Percentiles rank a stretch among this genome's conserved stretches.
phyloP scores from a whole-genome alignment of 2,113 vertebrate species.

The Cichladusa arquata region DNA sequence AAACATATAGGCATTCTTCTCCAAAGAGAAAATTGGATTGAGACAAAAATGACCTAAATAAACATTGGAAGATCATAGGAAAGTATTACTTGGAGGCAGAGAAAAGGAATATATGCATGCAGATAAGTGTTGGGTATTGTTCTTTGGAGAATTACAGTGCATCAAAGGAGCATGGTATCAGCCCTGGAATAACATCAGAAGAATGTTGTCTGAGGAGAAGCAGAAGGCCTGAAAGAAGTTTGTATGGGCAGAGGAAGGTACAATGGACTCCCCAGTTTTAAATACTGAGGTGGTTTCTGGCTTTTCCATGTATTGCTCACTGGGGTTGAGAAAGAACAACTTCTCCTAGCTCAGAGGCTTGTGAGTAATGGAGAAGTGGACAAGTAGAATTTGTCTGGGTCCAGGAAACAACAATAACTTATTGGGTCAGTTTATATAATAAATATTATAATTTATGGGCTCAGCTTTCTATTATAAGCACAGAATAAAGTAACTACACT shows the following conservation, averaged over 20 bases:
- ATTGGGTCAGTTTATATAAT: background rate
- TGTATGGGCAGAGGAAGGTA: background rate
- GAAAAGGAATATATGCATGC: background rate
- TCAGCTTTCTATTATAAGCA: background rate
- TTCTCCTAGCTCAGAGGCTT: background rate
- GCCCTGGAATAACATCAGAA: conserved; percentile 25
- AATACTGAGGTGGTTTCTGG: background rate
- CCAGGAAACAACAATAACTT: background rate
- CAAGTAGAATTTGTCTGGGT: background rate
- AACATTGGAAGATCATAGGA: conserved; percentile 16
- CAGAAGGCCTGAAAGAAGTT: background rate
- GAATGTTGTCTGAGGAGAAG: background rate
- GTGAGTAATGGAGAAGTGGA: background rate
- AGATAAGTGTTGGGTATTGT: conserved; percentile 8
- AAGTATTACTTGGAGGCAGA: conserved; percentile 16
- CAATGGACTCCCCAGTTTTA: background rate
- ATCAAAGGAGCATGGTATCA: conserved; percentile 26
- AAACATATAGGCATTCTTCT: conserved; percentile 3
- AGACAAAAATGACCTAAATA: conserved; percentile 51
- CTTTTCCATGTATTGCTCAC: background rate
- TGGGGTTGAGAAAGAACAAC: background rate
- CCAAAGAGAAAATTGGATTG: background rate
- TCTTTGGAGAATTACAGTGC: conserved; percentile 3
- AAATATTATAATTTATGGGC: background rate
- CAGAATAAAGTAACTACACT: background rate